Evolutionary conservation across 1,140 invertebrate species (phyloP).

Genomic region (Holcopasites calliopsidis): DNA sequence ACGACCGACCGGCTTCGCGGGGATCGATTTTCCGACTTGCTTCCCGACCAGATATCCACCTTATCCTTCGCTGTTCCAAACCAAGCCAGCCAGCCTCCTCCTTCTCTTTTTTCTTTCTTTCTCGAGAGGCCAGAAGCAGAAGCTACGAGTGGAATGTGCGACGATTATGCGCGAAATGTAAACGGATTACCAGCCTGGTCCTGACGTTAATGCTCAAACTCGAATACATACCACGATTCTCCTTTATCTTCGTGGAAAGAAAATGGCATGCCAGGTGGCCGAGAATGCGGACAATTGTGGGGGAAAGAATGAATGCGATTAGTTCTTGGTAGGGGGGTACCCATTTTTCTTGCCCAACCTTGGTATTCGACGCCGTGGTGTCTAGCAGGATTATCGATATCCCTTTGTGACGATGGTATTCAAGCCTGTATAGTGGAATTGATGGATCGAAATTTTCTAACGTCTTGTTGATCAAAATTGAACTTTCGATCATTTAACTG

Average conservation of each 20-base stretch:
- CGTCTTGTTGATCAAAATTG: no score
- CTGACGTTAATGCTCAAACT: slow-evolving; percentile 56
- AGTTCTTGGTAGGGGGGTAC: not conserved
- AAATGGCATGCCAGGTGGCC: not conserved
- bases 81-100: slow-evolving; percentile 25
- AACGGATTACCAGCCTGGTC: slow-evolving; percentile 49
- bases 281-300: not conserved
- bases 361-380: not conserved
- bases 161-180: slow-evolving; percentile 34
- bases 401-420: no score
- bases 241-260: slow-evolving; percentile 12
- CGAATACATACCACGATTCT: slow-evolving; percentile 15
- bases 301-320: slow-evolving; percentile 21
- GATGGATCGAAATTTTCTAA: no score
- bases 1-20: slow-evolving; percentile 12
- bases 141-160: slow-evolving; percentile 2
- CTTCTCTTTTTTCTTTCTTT: slow-evolving; percentile 1
- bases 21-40: slow-evolving; percentile 29
- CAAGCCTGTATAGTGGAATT: no score
- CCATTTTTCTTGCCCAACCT: not conserved
- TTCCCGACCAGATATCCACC: slow-evolving; percentile 27
- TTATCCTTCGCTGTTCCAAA: slow-evolving; percentile 2
- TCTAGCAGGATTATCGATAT: not conserved
- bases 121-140: slow-evolving; percentile 3
- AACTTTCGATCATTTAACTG: no score